These are phyloP conservation scores for Benthosema pterotum DNA, from an alignment of 2,797 vertebrate species.

Conservation along the genomic window DNA sequence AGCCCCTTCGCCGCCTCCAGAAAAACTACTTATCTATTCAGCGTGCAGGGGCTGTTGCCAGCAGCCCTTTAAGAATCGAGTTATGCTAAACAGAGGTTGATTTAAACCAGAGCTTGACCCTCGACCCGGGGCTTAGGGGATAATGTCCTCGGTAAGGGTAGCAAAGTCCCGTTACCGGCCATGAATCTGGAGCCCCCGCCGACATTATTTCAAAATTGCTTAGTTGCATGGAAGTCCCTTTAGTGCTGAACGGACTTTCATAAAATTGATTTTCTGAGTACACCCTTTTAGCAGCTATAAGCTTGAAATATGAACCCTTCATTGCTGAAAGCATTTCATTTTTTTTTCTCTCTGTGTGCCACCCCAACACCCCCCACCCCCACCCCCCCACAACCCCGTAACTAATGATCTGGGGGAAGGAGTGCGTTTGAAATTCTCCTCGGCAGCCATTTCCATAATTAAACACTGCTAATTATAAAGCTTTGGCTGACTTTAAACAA, in stretches of 20 bases:
- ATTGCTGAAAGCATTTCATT: conserved; percentile 97
- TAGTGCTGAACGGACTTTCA: conserved; percentile 97
- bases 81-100: conserved; percentile 83
- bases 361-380: too few relatives aligned
- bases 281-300: conserved; percentile 98
- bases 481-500: conserved; percentile 94
- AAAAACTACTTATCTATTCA: conserved; percentile 77
- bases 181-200: conserved; percentile 89
- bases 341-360: conserved; percentile 58
- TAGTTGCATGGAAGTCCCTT: conserved; percentile 95
- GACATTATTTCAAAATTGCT: conserved; percentile 97
- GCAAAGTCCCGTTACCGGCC: conserved; percentile 86
- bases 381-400: conserved; percentile 81
- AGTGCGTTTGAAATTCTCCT: conserved; percentile 94
- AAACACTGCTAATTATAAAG: conserved; percentile 97
- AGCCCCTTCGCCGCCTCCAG: conserved; percentile 34
- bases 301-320: conserved; percentile 99
- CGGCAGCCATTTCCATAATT: conserved; percentile 98
- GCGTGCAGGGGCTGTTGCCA: conserved; percentile 62
- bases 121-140: conserved; percentile 87
- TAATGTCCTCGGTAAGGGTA: conserved; percentile 89
- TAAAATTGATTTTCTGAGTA: conserved; percentile 99
- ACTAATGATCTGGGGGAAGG: conserved; percentile 94
- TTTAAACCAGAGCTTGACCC: conserved; percentile 85
- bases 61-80: conserved; percentile 76